phyloP scores from a whole-genome alignment of 2,113 vertebrate genomes.

The Pelodiscus sinensis region DNA sequence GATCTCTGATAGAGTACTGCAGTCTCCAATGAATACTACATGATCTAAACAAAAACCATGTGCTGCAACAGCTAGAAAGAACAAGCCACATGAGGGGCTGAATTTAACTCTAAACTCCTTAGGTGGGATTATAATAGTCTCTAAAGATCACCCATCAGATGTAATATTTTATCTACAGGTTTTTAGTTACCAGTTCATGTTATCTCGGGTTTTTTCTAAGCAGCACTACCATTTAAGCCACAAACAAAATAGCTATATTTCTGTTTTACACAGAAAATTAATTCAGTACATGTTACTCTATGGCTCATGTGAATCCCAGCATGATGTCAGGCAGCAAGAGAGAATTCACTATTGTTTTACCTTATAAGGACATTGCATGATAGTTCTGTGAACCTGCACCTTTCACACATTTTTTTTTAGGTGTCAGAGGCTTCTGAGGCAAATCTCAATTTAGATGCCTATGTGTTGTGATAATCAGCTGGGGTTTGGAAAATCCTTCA shows the following conservation, averaged over 20 bases:
- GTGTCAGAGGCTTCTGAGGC: constrained; percentile 69
- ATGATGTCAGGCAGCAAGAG: constrained; percentile 24
- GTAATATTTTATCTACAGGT: background rate
- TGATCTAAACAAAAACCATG: background rate
- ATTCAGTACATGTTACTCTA: constrained; percentile 6
- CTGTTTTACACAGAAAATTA: constrained; percentile 36
- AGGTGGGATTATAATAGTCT: background rate
- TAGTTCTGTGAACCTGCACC: constrained; percentile 53
- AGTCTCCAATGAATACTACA: fast-evolving
- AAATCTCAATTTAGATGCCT: constrained; percentile 77
- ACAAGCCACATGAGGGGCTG: fast-evolving
- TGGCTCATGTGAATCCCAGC: constrained; percentile 6
- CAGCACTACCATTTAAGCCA: background rate
- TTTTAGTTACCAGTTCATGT: background rate
- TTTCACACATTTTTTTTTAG: constrained; percentile 77
- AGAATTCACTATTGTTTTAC: constrained; percentile 67
- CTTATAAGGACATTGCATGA: constrained; percentile 74
- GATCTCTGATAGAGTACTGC: background rate
- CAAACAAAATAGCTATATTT: background rate
- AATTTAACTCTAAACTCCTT: background rate
- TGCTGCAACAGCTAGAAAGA: background rate
- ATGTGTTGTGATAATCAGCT: constrained; percentile 82
- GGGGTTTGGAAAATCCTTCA: constrained; percentile 78
- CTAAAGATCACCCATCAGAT: background rate
- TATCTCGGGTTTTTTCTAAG: constrained; percentile 16